Conservation (phyloP, 64 coral and sea anemone species). For the Platygyra sinensis region DNA sequence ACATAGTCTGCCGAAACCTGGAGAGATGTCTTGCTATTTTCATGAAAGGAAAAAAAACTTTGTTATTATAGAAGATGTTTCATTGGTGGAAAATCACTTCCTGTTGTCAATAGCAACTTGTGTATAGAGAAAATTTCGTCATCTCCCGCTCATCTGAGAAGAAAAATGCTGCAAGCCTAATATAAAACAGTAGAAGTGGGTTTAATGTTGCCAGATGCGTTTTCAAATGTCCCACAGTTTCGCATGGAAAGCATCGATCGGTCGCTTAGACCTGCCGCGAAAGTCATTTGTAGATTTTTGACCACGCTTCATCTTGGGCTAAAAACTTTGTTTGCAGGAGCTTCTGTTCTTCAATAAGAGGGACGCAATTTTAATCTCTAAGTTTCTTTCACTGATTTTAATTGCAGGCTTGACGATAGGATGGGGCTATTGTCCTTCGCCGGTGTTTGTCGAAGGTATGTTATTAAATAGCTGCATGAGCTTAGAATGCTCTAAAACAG, state of each 20-base stretch:
- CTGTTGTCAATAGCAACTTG: neutral
- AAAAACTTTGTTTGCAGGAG: neutral
- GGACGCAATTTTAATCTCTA: neutral
- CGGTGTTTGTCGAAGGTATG: neutral
- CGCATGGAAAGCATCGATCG: neutral
- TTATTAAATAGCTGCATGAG: constrained; percentile 12
- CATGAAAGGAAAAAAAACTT: constrained; percentile 1
- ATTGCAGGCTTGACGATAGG: neutral
- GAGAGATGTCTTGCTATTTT: neutral
- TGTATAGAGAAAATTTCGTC: neutral
- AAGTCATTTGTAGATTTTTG: neutral
- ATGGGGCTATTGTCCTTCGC: neutral
- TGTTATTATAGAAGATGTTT: neutral
- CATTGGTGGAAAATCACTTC: constrained; percentile 35
- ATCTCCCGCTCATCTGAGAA: neutral
- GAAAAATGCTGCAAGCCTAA: neutral
- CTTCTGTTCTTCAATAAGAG: neutral
- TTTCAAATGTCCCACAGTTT: neutral
- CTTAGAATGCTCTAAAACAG: neutral
- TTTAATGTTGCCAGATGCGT: neutral
- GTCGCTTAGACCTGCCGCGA: neutral
- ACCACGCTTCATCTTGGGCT: neutral
- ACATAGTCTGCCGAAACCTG: neutral
- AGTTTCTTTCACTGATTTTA: neutral
- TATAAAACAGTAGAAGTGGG: neutral